Conservation (phyloP, 2,888 invertebrate species). For the Sminthurinus aureus region DNA sequence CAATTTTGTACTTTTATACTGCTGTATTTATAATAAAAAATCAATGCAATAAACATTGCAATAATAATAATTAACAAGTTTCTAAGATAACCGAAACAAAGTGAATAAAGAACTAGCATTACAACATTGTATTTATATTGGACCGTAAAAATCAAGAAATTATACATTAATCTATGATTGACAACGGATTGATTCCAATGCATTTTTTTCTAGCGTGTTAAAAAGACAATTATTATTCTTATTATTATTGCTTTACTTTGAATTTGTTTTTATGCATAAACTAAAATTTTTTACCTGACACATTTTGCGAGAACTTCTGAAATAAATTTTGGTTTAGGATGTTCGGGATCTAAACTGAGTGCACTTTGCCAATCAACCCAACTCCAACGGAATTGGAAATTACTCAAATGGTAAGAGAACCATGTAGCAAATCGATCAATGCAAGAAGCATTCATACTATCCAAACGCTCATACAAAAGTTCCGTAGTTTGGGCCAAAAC, state of each 20-base stretch:
- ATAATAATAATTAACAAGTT: too few relatives aligned
- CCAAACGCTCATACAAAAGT: conserved; percentile 93
- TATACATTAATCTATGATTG: too few relatives aligned
- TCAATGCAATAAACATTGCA: too few relatives aligned
- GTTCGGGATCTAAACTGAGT: conserved; percentile 81
- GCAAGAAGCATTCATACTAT: conserved; percentile 95
- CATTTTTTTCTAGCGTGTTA: too few relatives aligned
- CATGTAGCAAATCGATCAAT: conserved; percentile 96
- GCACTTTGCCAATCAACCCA: conserved; percentile 97
- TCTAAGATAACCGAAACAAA: too few relatives aligned
- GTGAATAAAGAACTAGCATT: neutral
- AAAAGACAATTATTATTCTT: too few relatives aligned
- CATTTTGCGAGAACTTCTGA: conserved; percentile 89
- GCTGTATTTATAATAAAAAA: neutral
- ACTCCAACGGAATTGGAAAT: conserved; percentile 99
- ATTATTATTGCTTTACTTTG: too few relatives aligned
- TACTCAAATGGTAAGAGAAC: conserved; percentile 98
- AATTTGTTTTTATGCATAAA: too few relatives aligned
- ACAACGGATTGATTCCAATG: too few relatives aligned
- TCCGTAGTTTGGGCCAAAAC: conserved; percentile 97
- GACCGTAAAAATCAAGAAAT: too few relatives aligned
- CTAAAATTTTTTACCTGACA: conserved; percentile 80
- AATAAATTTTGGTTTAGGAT: conserved; percentile 94
- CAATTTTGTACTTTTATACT: too few relatives aligned
- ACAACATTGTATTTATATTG: too few relatives aligned